phyloP scores from a whole-genome alignment of 1,140 invertebrate genomes.

The Gonatopus flavifemur region DNA sequence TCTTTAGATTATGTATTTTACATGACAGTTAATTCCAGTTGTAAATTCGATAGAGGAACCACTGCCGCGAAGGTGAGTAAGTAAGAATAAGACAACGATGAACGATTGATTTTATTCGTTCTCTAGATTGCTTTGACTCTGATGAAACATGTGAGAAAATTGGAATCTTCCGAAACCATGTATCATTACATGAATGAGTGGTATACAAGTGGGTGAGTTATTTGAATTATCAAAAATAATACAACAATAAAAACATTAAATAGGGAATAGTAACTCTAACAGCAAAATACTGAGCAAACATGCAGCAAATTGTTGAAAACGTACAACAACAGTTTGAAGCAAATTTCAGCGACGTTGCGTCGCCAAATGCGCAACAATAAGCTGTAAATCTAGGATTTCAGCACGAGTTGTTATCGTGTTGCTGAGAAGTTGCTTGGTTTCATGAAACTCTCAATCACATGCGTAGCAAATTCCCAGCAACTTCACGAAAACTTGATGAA shows the following conservation, averaged over 20 bases:
- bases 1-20: constrained; percentile 33
- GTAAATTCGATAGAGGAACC: constrained; percentile 21
- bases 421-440: background rate
- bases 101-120: background rate
- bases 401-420: background rate
- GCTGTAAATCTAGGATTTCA: background rate
- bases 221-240: background rate
- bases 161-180: background rate
- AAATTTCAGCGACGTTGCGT: too few relatives aligned
- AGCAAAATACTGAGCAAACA: too few relatives aligned
- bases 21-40: constrained; percentile 34
- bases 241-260: background rate
- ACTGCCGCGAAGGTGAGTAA: constrained; percentile 11
- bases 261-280: background rate
- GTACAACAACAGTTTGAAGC: too few relatives aligned
- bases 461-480: too few relatives aligned
- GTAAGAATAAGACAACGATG: constrained; percentile 5
- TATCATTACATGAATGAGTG: constrained; percentile 3
- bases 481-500: too few relatives aligned
- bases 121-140: background rate
- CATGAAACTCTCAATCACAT: background rate
- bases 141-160: background rate
- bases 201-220: too few relatives aligned
- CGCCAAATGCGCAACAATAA: too few relatives aligned
- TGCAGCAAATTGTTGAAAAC: too few relatives aligned